Evolutionary conservation across 2,113 vertebrate species (phyloP), one percentile per base, ranked within the genome.

Genomic region (Mirounga angustirostris): DNA sequence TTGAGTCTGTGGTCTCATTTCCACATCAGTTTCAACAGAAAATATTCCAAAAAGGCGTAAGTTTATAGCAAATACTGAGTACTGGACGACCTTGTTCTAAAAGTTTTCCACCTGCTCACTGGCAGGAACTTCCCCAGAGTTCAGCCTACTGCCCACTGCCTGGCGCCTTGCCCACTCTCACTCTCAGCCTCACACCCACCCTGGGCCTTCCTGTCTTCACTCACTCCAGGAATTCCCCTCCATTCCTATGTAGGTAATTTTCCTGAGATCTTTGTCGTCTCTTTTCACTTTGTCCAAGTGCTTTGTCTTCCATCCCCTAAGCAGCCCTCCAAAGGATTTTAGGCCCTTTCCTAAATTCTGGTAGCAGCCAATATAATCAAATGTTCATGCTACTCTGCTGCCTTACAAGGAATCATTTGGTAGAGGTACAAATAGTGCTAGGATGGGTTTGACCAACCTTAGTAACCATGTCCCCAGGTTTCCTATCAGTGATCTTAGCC

Each of bases 1-100:
- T 69, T 85, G 65, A 96, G 24, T 89, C 78, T 89, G 4, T 71
- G 54, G 52, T 61, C 50, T 96, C 61, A 88, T 69, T 93, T 87
- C 89, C 46, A 65, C 10, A 78, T 91, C 74, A 58, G 10, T 89
- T 92, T 95, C 73, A 78, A 71, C 26, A 88, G 63, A 67, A 82
- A 88, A 71, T 54, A 36, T 74, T 89, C 46, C 46, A 16, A 85
- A 87, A 96, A 78, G 46, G 18, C 65, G 33, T 74, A 78, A 21
- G 50, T 59, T 92, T 83, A 86, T 30, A 65, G 80, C 15, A 94
- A 90, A 95, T 54, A 40, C 33, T 14, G 46, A 43, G 54, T 15
- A 73, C 50, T 86, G 28, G 18, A 85, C 3, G 24, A 56, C 19
- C 56, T 86, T 89, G 24, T 92, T 90, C 65, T 95, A 30, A 71